These are phyloP conservation scores for Acanthisitta chloris DNA, from an alignment of 2,113 vertebrate genomes.

Conservation along the genomic window DNA sequence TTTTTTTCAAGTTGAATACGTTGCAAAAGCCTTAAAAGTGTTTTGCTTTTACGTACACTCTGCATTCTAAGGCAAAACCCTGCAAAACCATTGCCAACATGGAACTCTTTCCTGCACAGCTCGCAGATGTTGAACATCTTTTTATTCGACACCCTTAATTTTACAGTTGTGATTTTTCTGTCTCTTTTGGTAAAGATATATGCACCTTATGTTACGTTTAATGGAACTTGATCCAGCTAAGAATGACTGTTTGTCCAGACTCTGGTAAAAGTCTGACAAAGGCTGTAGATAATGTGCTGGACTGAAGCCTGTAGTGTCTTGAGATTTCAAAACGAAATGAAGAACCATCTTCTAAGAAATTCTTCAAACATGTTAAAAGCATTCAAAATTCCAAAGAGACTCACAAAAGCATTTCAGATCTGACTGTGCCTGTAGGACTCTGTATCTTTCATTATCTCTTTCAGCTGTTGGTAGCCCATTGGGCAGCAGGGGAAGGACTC, in stretches of 20 bases:
- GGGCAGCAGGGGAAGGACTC: neutral
- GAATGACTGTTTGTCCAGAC: neutral
- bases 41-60: neutral
- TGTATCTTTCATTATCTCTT: neutral
- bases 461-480: rapidly evolving
- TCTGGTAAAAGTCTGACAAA: neutral
- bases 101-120: neutral
- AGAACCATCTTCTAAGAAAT: neutral
- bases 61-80: neutral
- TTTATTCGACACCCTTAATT: neutral
- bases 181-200: neutral
- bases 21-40: neutral
- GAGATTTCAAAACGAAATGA: neutral
- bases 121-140: neutral
- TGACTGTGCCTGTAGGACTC: neutral
- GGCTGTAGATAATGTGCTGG: neutral
- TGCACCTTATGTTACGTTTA: neutral
- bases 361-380: neutral
- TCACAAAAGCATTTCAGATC: neutral
- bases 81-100: neutral
- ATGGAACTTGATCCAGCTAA: neutral
- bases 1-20: neutral
- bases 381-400: neutral
- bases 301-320: neutral
- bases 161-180: neutral